Conservation (phyloP, 2,888 invertebrate species). For the Clunio marinus region DNA sequence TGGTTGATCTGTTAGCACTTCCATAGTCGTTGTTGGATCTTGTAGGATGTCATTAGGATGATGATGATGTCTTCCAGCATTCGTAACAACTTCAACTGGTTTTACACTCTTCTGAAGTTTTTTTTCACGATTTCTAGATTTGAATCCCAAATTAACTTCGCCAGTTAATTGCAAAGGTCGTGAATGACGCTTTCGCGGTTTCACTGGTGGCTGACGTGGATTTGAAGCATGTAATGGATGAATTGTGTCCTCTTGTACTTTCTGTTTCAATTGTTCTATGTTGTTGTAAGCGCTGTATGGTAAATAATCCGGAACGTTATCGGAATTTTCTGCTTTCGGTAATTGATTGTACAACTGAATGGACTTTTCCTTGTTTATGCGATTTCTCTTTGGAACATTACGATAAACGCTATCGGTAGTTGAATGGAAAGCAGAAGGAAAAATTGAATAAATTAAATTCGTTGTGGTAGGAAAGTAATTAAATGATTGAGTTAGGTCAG, state of each 20-base stretch:
- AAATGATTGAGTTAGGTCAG: conserved; percentile 35
- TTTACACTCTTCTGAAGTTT: neutral
- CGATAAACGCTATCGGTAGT: neutral
- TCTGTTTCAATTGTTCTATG: conserved; percentile 21
- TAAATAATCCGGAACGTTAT: conserved; percentile 31
- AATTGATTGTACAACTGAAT: conserved; percentile 16
- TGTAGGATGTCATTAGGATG: conserved; percentile 7
- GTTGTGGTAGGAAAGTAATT: neutral
- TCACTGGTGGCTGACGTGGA: neutral
- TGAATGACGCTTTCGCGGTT: conserved; percentile 29
- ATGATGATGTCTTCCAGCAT: conserved; percentile 16
- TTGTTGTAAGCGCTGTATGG: conserved; percentile 30
- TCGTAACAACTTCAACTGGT: neutral
- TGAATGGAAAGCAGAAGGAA: neutral
- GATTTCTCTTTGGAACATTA: neutral
- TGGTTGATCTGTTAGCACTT: neutral
- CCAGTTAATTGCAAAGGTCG: conserved; percentile 26
- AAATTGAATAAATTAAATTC: conserved; percentile 1
- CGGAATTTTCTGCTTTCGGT: conserved; percentile 4
- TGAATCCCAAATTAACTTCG: conserved; percentile 22
- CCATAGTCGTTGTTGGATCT: neutral
- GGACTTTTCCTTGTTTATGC: neutral
- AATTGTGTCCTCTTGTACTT: conserved; percentile 29
- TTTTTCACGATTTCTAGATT: neutral
- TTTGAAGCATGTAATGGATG: conserved; percentile 20